phyloP scores from a whole-genome alignment of 2,113 vertebrate genomes.

The Acanthisitta chloris region DNA sequence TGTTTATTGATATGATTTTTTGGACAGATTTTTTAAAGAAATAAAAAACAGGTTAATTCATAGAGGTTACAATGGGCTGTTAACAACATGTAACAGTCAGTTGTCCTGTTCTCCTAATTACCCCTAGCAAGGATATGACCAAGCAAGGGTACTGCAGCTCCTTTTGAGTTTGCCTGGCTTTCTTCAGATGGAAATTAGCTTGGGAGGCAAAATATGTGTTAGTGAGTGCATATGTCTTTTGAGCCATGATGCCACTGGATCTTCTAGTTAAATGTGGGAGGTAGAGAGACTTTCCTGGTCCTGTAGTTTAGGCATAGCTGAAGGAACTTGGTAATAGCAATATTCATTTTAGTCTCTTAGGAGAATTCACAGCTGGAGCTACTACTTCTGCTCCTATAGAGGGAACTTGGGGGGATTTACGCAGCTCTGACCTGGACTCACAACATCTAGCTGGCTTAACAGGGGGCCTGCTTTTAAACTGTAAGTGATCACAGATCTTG shows the following conservation, averaged over 20 bases:
- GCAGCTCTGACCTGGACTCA: neutral
- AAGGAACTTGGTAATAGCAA: neutral
- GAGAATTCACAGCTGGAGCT: neutral
- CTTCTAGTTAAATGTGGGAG: neutral
- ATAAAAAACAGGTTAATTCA: neutral
- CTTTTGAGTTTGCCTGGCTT: neutral
- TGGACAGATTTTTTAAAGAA: neutral
- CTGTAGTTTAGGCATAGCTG: neutral
- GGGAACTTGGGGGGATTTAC: neutral
- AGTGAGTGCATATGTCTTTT: rapidly evolving
- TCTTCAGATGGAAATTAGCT: neutral
- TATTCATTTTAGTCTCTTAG: neutral
- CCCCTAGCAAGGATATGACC: neutral
- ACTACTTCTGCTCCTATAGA: neutral
- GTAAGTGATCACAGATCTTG: neutral
- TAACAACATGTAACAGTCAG: neutral
- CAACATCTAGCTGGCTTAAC: neutral
- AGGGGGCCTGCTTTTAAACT: neutral
- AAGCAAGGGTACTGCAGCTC: neutral
- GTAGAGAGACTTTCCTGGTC: neutral
- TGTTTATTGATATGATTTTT: neutral
- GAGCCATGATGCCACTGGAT: neutral
- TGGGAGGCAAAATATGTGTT: neutral
- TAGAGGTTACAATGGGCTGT: neutral
- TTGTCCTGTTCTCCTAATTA: neutral